Base-by-base conservation (phyloP, 2,888 invertebrate genomes). In the Schizaphis graminum region DNA sequence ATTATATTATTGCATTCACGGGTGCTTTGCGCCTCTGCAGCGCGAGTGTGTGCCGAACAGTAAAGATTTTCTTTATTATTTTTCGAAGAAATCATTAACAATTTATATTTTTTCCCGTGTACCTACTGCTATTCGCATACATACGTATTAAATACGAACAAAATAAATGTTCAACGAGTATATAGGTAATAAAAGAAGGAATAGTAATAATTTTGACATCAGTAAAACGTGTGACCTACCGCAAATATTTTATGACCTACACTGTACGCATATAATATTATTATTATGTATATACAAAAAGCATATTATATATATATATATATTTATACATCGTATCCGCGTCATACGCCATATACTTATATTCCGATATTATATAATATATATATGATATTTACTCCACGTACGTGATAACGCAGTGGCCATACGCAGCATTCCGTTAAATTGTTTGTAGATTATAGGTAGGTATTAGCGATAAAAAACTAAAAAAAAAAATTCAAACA, bases 141-240 rank as follows among this genome's bases (percentile, higher is more conserved):
- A 49, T 10, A 49, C 10, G 10, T 88, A 77, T 77, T 88, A 88
- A 88, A 88, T 53, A 49, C 87, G 49, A 88, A 88, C 35, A 88
- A 35, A 49, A 88, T 87, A 53, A 49, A 88, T 53, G 49, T 88
- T n/a, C 49, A 53, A 53, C 87, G 49, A 88, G 3, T 3, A 53
- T 88, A n/a, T 53, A 21, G 53, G 87, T 8, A 88, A 88, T 53
- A 88, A 88, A 88, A 53, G 35, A 88, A 88, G n/a, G 87, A 53
- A 88, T 77, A 77, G 35, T 8, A 77, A 49, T 88, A 53, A 88
- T 88, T 88, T 88, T 88, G 87, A 88, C 87, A 49, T 88, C 87
- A 88, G 87, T 88, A 88, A 88, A 88, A 88, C 87, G 49, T 88
- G 87, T 88, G 49, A 88, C 87, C 87, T 88, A 88, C 87, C 87